A percentile compares a stretch with the other conserved stretches of the same genome.
Conservation (phyloP, 92 coral and sea anemone species). For the Epizoanthus rinbou region DNA sequence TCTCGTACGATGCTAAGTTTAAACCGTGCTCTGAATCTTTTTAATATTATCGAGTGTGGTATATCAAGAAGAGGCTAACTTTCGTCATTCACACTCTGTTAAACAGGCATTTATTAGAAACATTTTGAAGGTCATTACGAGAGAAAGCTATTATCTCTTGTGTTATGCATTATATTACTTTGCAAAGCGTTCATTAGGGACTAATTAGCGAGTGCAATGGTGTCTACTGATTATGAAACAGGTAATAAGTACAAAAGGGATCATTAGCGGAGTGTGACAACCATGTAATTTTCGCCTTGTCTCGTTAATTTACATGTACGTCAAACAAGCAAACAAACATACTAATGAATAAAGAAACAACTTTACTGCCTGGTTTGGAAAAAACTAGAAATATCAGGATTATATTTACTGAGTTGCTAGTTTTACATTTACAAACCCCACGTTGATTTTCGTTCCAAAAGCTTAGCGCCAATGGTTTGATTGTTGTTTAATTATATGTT, state of each 20-base stretch:
- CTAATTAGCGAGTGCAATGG: neutral
- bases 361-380: no score
- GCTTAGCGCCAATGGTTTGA: no score
- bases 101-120: conserved; percentile 24
- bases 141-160: conserved; percentile 12
- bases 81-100: neutral
- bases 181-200: neutral
- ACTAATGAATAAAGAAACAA: no score
- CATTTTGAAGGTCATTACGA: neutral
- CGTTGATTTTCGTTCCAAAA: no score
- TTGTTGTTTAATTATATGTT: no score
- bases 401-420: no score
- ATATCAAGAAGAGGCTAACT: neutral
- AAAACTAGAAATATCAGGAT: no score
- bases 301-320: no score
- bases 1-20: neutral
- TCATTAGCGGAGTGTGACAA: no score
- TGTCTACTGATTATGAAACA: neutral
- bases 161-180: neutral
- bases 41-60: neutral
- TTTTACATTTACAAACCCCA: no score
- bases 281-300: no score
- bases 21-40: neutral
- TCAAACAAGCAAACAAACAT: no score
- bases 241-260: neutral